Evolutionary conservation across 2,888 invertebrate genomes (phyloP).

Genomic region (Melieria picta): DNA sequence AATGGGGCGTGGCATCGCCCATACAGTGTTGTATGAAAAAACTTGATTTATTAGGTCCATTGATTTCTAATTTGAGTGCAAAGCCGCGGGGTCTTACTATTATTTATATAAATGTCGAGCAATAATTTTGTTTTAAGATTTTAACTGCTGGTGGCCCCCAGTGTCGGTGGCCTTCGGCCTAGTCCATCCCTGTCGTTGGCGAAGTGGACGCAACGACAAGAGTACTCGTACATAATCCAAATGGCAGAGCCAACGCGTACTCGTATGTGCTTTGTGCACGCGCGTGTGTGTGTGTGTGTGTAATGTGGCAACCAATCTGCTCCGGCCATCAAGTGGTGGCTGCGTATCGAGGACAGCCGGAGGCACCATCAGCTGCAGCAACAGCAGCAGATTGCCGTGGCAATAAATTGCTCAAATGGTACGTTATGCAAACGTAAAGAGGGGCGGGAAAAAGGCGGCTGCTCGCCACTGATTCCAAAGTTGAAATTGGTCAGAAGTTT

Average conservation of each 20-base stretch:
- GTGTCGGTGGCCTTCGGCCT: no score
- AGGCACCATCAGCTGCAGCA: conserved; percentile 39
- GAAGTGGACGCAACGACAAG: not conserved
- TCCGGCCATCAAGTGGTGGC: not conserved
- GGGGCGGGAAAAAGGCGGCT: conserved; percentile 29
- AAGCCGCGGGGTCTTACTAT: no score
- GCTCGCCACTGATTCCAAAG: conserved; percentile 38
- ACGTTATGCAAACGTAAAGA: conserved; percentile 15
- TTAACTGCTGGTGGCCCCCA: no score
- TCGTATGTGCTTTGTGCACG: not conserved
- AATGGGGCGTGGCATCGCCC: no score
- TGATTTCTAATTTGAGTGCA: no score
- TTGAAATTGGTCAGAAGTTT: conserved; percentile 60
- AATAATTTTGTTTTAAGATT: no score
- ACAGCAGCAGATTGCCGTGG: conserved; percentile 53
- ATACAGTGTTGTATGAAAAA: no score
- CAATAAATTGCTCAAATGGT: conserved; percentile 47
- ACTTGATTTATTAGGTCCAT: no score
- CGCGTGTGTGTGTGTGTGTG: not conserved
- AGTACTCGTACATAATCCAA: not conserved
- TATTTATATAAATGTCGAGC: no score
- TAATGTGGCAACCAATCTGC: conserved; percentile 12
- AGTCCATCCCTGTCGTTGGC: not conserved
- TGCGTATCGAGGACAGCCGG: not conserved
- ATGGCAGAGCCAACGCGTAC: not conserved